These are phyloP conservation scores for Passer domesticus DNA, from an alignment of 2,113 vertebrate species.

Conservation along the genomic window DNA sequence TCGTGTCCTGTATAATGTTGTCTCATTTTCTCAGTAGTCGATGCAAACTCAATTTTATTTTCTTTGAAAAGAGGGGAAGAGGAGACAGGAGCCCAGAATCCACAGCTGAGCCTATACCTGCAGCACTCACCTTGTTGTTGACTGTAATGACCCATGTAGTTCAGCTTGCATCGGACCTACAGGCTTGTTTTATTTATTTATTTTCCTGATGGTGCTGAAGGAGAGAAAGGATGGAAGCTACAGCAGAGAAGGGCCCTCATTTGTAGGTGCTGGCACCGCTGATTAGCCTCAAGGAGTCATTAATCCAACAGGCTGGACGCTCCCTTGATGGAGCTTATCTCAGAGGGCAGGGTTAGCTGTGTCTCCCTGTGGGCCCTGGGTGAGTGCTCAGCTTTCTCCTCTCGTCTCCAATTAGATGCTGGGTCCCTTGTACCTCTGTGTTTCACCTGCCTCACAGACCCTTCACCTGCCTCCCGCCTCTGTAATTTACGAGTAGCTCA, in stretches of 20 bases:
- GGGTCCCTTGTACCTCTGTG: accelerated
- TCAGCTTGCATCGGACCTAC: neutral
- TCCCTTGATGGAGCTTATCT: constrained; percentile 6
- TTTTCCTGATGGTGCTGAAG: neutral
- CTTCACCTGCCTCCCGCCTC: neutral
- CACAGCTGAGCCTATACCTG: neutral
- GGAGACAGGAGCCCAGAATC: neutral
- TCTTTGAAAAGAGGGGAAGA: constrained; percentile 14
- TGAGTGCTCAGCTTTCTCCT: constrained; percentile 10
- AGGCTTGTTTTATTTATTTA: neutral
- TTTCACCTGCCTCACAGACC: neutral
- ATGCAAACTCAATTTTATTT: constrained; percentile 57
- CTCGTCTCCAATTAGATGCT: neutral
- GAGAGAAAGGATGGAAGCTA: neutral
- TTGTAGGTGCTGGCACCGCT: neutral
- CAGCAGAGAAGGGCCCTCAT: neutral
- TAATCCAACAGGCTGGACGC: neutral
- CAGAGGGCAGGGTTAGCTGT: neutral
- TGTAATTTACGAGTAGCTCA: neutral
- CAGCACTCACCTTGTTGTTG: neutral
- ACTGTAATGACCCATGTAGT: neutral
- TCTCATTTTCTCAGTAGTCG: constrained; percentile 44
- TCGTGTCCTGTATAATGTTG: constrained; percentile 54
- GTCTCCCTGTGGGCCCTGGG: neutral
- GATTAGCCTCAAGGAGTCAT: neutral